These are phyloP conservation scores for Beroe forskalii DNA, from an alignment of 37 sponge, comb jelly and placozoan species.

Conservation along the genomic window DNA sequence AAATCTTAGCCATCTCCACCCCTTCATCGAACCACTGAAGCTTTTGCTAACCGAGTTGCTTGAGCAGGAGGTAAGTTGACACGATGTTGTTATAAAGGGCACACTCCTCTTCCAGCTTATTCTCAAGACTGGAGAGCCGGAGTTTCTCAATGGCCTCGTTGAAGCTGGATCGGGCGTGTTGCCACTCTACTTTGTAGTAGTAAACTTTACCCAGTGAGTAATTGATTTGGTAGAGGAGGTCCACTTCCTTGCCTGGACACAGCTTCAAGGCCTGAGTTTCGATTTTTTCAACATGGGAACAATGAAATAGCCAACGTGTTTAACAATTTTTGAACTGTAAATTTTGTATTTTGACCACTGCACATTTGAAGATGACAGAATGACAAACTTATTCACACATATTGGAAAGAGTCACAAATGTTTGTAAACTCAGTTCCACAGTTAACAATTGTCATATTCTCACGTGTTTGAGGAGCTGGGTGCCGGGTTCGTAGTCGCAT, in stretches of 20 bases:
- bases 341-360: too few species aligned
- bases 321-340: too few species aligned
- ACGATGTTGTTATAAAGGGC: conserved; percentile 33
- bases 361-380: too few species aligned
- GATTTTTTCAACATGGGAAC: too few species aligned
- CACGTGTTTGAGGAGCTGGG: conserved; percentile 14
- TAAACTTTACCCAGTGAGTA: conserved; percentile 63
- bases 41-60: conserved; percentile 63
- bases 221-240: conserved; percentile 48
- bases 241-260: neutral
- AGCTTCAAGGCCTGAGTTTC: conserved; percentile 36
- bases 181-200: conserved; percentile 61
- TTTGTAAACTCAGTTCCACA: too few species aligned
- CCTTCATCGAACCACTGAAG: too few species aligned
- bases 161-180: conserved; percentile 45
- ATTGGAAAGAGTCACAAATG: too few species aligned
- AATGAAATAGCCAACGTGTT: too few species aligned
- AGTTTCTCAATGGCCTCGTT: conserved; percentile 3
- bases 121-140: neutral
- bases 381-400: too few species aligned
- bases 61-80: neutral
- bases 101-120: conserved; percentile 51
- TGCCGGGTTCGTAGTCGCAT: conserved; percentile 54
- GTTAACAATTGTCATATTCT: too few species aligned
- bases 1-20: too few species aligned